phyloP scores from a whole-genome alignment of 92 coral and sea anemone genomes.

The Epizoanthus rinbou region DNA sequence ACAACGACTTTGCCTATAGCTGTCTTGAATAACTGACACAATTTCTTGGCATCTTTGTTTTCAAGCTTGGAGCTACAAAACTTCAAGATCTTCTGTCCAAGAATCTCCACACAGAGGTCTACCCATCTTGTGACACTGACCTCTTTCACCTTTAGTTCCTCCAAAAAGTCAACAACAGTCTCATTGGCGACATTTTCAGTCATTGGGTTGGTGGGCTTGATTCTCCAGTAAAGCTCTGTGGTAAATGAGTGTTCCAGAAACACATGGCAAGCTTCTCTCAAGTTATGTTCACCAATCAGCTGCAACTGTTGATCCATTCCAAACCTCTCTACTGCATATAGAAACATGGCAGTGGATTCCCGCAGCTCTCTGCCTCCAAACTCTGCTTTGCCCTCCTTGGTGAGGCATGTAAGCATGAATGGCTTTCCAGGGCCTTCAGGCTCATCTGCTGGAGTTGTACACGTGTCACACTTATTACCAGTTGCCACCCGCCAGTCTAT shows the following conservation, averaged over 20 bases:
- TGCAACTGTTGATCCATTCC: conserved; percentile 17
- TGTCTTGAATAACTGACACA: background rate
- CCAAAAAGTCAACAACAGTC: conserved; percentile 24
- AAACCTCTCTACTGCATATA: background rate
- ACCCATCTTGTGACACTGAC: background rate
- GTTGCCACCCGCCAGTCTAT: conserved; percentile 28
- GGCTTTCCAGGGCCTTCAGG: conserved; percentile 9
- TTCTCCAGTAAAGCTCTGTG: conserved; percentile 9
- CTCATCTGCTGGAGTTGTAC: conserved; percentile 4
- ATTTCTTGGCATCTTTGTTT: background rate
- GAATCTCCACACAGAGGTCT: background rate
- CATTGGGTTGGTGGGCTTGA: conserved; percentile 12
- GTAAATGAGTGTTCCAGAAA: conserved; percentile 6
- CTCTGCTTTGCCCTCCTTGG: conserved; percentile 7
- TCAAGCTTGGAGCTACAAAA: conserved; percentile 6
- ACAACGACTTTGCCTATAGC: background rate
- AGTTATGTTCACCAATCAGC: background rate
- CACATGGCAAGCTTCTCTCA: conserved; percentile 7
- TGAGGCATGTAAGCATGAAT: conserved; percentile 6
- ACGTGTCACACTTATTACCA: background rate
- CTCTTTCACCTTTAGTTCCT: background rate
- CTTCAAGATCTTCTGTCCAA: background rate
- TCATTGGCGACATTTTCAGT: conserved; percentile 23
- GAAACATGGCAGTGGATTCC: background rate
- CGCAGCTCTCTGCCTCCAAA: conserved; percentile 3